Evolutionary conservation across 2,113 vertebrate species (phyloP), one percentile per base, ranked within the genome.

Genomic region (Rhipidura dahli): DNA sequence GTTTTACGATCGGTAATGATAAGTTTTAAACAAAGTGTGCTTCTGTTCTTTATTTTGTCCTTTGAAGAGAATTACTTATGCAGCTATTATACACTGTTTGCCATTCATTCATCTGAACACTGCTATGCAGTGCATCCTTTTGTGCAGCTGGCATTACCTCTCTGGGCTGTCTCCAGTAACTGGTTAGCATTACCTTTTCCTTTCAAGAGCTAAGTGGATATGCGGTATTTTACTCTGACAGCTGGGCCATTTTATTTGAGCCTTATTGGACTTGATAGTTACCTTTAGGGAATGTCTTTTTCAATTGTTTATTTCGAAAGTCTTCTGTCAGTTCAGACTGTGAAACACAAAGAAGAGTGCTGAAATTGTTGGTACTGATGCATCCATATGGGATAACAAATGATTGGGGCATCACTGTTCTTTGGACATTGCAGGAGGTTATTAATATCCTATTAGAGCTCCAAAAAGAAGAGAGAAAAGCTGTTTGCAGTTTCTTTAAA

Each of bases 231-330:
- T 97, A 96, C 83, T 94, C 92, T 98, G 98, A 98, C 97, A 98
- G 97, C 95, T 94, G 79, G 91, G 89, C 94, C 91, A 90, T 98
- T 98, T 98, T 93, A 95, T 94, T 98, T 97, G 97, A 98, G 96
- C 83, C 97, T 98, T 98, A 98, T 98, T 98, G 96, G 87, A 96
- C 93, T 97, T 98, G 98, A 98, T 98, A 94, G 97, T 92, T 98
- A 98, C 98, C 97, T 97, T 98, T 92, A 98, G 96, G 97, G 95
- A 97, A 97, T 97, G 97, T 96, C 97, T 97, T 97, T 98, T 98
- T 95, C 97, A 95, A 97, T 97, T 97, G 97, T 97, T 98, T 97
- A 94, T 97, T 98, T 98, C 96, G 89, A 71, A 96, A 97, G 91
- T 87, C 84, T 96, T 89, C 94, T 98, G 95, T 97, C 96, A 97